Percentiles rank a stretch among this genome's conserved stretches.
These are phyloP conservation scores for Parazoanthus atlanticus DNA, from an alignment of 92 coral and sea anemone genomes.

Conservation along the genomic window DNA sequence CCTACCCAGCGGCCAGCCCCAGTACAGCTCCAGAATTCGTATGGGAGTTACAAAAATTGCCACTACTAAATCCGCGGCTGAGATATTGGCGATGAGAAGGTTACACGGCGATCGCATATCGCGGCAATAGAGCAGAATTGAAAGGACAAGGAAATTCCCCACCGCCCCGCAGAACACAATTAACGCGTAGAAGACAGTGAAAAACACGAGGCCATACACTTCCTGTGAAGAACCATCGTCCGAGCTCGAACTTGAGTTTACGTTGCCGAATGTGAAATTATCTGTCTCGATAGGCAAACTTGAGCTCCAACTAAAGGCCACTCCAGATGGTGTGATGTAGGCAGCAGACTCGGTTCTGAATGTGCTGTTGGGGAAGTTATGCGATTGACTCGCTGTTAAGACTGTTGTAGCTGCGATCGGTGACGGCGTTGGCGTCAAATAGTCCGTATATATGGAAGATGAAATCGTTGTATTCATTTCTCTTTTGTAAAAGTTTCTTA, in stretches of 20 bases:
- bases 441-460: background rate
- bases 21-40: constrained; percentile 64
- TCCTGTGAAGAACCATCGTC: background rate
- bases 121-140: constrained; percentile 59
- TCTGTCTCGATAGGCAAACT: background rate
- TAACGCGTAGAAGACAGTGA: constrained; percentile 58
- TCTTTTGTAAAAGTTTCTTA: background rate
- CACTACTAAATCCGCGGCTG: constrained; percentile 71
- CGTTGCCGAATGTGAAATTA: background rate
- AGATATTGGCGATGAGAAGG: constrained; percentile 66
- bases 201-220: background rate
- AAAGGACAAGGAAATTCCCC: constrained; percentile 67
- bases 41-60: constrained; percentile 68
- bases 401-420: background rate
- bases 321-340: constrained; percentile 5
- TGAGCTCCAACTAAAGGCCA: background rate
- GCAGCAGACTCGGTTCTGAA: background rate
- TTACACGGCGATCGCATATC: constrained; percentile 73
- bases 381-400: background rate
- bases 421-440: background rate
- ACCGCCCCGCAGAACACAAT: constrained; percentile 66
- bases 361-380: background rate
- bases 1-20: constrained; percentile 80
- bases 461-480: background rate
- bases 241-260: background rate